Base-by-base conservation (phyloP, 2,888 invertebrate genomes). In the Trichogramma evanescens region DNA sequence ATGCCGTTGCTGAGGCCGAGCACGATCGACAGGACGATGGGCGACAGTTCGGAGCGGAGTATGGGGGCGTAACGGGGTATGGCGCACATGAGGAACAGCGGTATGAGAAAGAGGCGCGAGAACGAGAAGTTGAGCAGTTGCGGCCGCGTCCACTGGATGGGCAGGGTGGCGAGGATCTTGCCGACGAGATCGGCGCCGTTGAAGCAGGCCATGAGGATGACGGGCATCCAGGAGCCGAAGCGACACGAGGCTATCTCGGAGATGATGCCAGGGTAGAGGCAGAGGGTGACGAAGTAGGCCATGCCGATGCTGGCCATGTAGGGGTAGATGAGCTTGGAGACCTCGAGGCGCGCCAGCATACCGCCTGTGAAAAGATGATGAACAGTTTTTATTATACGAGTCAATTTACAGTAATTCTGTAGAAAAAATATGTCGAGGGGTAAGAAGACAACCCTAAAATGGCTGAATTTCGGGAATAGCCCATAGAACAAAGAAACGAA, bases 231-330 rank as follows among this genome's bases (percentile, higher is more conserved):
- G 2, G 88, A 85, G 10, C 87, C 87, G 48, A 93, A 84, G 39
- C 84, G 84, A 72, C 93, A 94, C 61, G 92, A 93, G 9, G 87
- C 84, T 41, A 95, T 89, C 76, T 95, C 94, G 0, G 93, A 91
- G 59, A 92, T 88, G 54, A 95, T 91, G 55, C 95, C 95, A 0
- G 95, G 95, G 74, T 95, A 95, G 13, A 95, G 80, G 63, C 91
- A 91, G 4, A 95, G 82, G 0, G 95, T 95, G 0, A 93, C 91
- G 74, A 93, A 91, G 75, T 95, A 95, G 2, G 93, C 93, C 63
- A 92, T 79, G 0, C 89, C 89, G 67, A 95, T 94, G 39, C 91
- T 89, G 48, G 91, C 83, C 93, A 95, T 95, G 78, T 93, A 93
- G 0, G 93, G 93, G 79, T 91, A 93, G 66, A 94, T 90, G 0